A percentile compares a stretch with the other conserved stretches of the same genome.
Conservation (phyloP, 1,140 invertebrate genomes). For the Watersipora subatra region DNA sequence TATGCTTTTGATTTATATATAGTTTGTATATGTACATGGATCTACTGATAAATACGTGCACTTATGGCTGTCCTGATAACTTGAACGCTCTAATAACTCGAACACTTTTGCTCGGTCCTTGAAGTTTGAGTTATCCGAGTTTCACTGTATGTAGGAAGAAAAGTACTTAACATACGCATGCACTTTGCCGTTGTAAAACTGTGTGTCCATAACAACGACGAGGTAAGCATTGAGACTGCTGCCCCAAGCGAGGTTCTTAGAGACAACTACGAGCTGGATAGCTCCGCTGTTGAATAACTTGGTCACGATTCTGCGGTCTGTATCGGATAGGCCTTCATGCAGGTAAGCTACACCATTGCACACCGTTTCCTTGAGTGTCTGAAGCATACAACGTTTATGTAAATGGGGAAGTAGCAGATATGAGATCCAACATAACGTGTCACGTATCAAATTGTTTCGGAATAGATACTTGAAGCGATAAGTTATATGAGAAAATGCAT, state of each 20-base stretch:
- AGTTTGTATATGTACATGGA: no score
- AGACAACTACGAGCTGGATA: conserved; percentile 80
- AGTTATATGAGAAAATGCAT: no score
- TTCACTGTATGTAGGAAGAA: no score
- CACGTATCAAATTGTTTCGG: not conserved
- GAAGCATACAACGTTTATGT: not conserved
- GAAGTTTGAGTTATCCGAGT: no score
- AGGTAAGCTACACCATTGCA: conserved; percentile 88
- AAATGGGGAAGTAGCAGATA: not conserved
- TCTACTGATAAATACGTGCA: no score
- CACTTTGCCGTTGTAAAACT: conserved; percentile 85
- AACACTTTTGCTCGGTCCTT: no score
- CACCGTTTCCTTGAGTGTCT: conserved; percentile 38
- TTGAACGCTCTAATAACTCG: no score
- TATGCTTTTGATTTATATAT: no score
- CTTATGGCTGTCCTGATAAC: no score
- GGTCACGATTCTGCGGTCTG: conserved; percentile 77
- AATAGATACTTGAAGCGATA: no score
- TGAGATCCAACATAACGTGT: not conserved
- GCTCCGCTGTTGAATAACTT: conserved; percentile 83
- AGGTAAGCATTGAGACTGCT: conserved; percentile 76
- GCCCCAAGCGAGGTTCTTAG: conserved; percentile 79
- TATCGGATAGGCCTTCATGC: conserved; percentile 75
- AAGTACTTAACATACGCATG: conserved; percentile 36
- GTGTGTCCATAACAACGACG: conserved; percentile 93